Conservation (phyloP, 2,797 vertebrate genomes). For the Rhinella marina region DNA sequence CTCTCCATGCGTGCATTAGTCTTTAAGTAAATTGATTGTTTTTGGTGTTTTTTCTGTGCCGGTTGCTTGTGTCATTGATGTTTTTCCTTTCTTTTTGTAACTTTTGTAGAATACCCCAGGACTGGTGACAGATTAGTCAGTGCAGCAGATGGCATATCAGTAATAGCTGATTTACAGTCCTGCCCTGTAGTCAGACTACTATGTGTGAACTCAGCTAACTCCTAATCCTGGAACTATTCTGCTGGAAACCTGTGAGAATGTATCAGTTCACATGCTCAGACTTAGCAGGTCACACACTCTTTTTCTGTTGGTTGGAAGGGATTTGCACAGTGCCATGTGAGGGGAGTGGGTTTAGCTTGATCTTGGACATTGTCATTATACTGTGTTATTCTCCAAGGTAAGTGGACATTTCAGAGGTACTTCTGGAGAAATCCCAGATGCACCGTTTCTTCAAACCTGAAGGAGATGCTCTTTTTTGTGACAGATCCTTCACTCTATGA, state of each 20-base stretch:
- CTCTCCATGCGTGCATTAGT: too few species aligned
- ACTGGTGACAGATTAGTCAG: background rate
- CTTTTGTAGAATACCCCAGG: too few species aligned
- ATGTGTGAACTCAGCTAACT: conserved; percentile 17
- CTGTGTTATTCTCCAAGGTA: too few species aligned
- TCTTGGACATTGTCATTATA: background rate
- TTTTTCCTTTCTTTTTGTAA: background rate
- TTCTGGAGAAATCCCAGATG: background rate
- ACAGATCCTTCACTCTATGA: too few species aligned
- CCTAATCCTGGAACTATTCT: conserved; percentile 18
- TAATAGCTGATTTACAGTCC: background rate
- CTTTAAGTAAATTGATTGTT: too few species aligned
- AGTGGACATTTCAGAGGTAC: too few species aligned
- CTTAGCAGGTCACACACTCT: conserved; percentile 2
- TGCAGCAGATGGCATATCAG: conserved; percentile 7
- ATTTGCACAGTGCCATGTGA: background rate
- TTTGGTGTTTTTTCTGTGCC: too few species aligned
- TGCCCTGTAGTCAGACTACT: background rate
- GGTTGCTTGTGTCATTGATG: too few species aligned
- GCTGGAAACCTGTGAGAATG: background rate
- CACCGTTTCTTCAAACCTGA: too few species aligned
- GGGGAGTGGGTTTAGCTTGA: background rate
- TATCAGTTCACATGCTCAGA: background rate
- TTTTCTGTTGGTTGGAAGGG: background rate
- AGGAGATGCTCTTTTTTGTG: too few species aligned